Conservation (phyloP, 2,888 invertebrate species). For the Oasisia sp. region DNA sequence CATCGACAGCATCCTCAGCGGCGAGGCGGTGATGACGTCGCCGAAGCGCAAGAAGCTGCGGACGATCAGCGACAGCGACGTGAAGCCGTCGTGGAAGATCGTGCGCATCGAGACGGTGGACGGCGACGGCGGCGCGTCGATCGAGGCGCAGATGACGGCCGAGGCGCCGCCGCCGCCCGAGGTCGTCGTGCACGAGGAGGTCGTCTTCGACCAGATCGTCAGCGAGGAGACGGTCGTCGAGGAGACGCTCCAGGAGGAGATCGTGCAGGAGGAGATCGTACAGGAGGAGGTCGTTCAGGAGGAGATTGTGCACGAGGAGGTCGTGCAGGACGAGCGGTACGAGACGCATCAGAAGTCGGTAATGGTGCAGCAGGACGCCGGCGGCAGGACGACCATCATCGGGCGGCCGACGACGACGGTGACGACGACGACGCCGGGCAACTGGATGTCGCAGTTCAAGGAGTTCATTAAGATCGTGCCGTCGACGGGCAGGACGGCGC, state of each 20-base stretch:
- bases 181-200: neutral
- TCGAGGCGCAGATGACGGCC: slow-evolving; percentile 8
- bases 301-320: neutral
- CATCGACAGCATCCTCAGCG: slow-evolving; percentile 29
- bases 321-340: neutral
- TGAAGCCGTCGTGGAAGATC: neutral
- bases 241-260: slow-evolving; percentile 18
- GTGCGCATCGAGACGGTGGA: neutral
- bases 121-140: neutral
- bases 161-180: neutral
- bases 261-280: slow-evolving; percentile 19
- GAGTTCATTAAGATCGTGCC: slow-evolving; percentile 10
- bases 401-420: neutral
- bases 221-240: slow-evolving; percentile 25
- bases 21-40: neutral
- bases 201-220: slow-evolving; percentile 27
- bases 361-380: neutral
- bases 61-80: neutral
- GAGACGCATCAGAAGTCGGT: neutral
- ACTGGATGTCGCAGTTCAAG: slow-evolving; percentile 12
- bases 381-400: neutral
- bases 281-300: slow-evolving; percentile 23
- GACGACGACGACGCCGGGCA: neutral
- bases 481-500: neutral
- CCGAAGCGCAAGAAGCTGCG: neutral